A percentile compares a stretch with the other conserved stretches of the same genome.
Conservation (phyloP, 2,113 vertebrate genomes). For the Apodemus sylvaticus region DNA sequence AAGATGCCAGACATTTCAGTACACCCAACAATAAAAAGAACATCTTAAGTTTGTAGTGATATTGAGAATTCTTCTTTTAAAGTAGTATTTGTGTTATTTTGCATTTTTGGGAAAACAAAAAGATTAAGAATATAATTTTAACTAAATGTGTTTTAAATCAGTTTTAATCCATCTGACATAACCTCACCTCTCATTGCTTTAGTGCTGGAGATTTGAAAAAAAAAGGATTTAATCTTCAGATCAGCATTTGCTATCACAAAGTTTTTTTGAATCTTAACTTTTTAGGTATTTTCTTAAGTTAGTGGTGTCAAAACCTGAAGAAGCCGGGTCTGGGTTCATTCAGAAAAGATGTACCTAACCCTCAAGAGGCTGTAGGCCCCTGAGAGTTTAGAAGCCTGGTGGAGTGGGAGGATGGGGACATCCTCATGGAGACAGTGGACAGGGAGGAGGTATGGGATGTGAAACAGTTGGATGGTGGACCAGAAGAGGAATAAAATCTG, state of each 20-base stretch:
- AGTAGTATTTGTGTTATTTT: neutral
- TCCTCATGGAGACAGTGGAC: too few relatives aligned
- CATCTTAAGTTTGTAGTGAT: conserved; percentile 51
- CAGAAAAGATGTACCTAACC: too few relatives aligned
- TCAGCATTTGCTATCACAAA: neutral
- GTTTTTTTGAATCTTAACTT: neutral
- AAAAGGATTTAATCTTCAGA: conserved; percentile 20
- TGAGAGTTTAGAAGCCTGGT: too few relatives aligned
- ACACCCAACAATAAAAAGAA: conserved; percentile 51
- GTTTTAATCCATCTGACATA: neutral
- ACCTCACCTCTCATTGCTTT: neutral
- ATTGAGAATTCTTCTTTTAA: conserved; percentile 9
- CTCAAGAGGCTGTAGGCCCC: too few relatives aligned
- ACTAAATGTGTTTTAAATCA: neutral
- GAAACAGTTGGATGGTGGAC: too few relatives aligned
- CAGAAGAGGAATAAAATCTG: too few relatives aligned
- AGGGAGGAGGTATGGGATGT: too few relatives aligned
- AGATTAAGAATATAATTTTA: neutral
- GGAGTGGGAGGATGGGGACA: too few relatives aligned
- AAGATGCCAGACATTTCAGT: conserved; percentile 62
- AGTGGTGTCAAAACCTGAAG: neutral
- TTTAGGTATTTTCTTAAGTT: neutral
- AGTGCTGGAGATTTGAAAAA: neutral
- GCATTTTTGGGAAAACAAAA: neutral
- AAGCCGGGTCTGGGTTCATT: too few relatives aligned